Evolutionary conservation across 2,888 invertebrate genomes (phyloP).

Genomic region (Calameuta idolon): DNA sequence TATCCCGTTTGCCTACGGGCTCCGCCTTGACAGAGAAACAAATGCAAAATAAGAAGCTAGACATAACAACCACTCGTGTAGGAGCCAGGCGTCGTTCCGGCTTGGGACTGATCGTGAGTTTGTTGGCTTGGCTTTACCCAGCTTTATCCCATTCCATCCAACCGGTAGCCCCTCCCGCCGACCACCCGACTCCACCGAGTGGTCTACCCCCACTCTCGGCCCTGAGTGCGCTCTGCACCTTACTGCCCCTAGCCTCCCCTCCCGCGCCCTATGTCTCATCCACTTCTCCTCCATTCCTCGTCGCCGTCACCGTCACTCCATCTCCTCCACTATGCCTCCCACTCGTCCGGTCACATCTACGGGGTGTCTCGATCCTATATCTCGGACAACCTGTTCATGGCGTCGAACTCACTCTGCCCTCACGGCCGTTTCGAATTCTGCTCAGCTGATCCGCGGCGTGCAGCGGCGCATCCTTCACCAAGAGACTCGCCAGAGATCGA

Average conservation of each 20-base stretch:
- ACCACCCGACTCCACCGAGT: constrained; percentile 13
- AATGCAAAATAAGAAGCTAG: background rate
- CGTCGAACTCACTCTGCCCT: background rate
- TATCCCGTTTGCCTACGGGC: background rate
- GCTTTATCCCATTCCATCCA: constrained; percentile 47
- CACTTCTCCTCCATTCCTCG: constrained; percentile 31
- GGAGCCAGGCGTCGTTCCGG: constrained; percentile 55
- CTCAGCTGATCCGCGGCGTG: background rate
- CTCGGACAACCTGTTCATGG: background rate
- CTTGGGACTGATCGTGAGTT: constrained; percentile 59
- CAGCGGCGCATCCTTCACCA: background rate
- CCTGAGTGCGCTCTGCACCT: constrained; percentile 11
- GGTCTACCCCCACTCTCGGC: background rate
- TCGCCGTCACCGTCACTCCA: constrained; percentile 34
- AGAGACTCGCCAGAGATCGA: background rate
- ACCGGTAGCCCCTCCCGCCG: constrained; percentile 38
- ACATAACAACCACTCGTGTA: constrained; percentile 3
- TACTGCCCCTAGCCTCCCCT: constrained; percentile 7
- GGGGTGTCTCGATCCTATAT: constrained; percentile 4
- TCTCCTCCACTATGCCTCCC: constrained; percentile 26
- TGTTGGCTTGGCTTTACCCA: constrained; percentile 63
- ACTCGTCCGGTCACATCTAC: constrained; percentile 18
- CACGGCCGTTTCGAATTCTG: background rate
- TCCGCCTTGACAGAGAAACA: background rate
- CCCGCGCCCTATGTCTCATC: constrained; percentile 14